Evolutionary conservation across 2,113 vertebrate genomes (phyloP).

Genomic region (Lepisosteus oculatus): DNA sequence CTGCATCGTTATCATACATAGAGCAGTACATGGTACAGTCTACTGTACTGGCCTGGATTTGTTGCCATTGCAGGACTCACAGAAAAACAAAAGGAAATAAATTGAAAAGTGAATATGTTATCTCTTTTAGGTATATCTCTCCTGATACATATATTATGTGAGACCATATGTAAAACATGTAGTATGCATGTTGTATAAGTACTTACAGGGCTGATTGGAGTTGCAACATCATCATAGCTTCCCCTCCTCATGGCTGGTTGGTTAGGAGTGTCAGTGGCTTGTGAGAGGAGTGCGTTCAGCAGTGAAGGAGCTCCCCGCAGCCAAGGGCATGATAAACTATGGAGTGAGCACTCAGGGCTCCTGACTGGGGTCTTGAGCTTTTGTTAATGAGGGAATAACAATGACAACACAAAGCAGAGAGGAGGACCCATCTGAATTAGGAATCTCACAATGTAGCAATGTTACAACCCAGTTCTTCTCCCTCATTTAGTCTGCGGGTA

Average conservation of each 20-base stretch:
- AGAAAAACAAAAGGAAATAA: no score
- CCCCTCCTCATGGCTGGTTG: constrained; percentile 48
- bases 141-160: no score
- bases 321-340: constrained; percentile 16
- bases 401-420: constrained; percentile 37
- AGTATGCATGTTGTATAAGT: background rate
- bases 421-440: constrained; percentile 42
- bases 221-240: constrained; percentile 52
- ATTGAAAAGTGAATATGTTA: no score
- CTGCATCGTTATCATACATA: no score
- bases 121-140: no score
- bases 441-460: no score
- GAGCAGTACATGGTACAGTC: no score
- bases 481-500: no score
- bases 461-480: no score
- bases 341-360: constrained; percentile 28
- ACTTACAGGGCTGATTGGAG: constrained; percentile 60
- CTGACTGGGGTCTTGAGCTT: constrained; percentile 24
- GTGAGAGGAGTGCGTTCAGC: background rate
- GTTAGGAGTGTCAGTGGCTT: constrained; percentile 9
- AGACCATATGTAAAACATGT: no score
- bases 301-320: constrained; percentile 12
- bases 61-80: no score
- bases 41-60: no score
- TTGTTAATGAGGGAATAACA: constrained; percentile 59